Evolutionary conservation across 2,888 invertebrate species (phyloP).

Genomic region (Tenthredo amoena): DNA sequence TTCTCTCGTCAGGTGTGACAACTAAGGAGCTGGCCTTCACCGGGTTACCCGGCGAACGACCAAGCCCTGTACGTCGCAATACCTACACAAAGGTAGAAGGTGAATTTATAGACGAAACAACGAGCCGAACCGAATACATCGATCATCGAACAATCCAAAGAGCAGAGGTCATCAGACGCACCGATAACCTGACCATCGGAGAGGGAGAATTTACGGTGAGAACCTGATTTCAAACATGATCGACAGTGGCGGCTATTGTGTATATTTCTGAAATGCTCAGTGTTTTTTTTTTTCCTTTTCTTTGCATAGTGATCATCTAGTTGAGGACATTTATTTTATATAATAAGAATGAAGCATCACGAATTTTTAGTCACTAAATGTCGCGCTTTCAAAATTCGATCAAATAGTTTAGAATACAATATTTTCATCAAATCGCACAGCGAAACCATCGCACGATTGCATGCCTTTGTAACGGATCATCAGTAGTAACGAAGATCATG

Average conservation of each 20-base stretch:
- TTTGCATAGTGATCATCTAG: neutral
- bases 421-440: too few species aligned
- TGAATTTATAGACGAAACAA: conserved; percentile 86
- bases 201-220: conserved; percentile 81
- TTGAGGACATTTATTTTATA: neutral
- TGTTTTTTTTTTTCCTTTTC: too few species aligned
- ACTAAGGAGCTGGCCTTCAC: conserved; percentile 86
- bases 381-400: neutral
- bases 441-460: neutral
- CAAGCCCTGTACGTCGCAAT: conserved; percentile 84
- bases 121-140: conserved; percentile 84
- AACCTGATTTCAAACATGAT: neutral
- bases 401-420: neutral
- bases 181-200: conserved; percentile 83
- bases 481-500: neutral
- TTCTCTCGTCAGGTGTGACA: conserved; percentile 82
- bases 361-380: neutral
- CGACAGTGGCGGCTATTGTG: neutral
- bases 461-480: neutral
- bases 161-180: conserved; percentile 81
- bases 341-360: neutral
- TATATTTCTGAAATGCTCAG: neutral
- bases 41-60: conserved; percentile 83
- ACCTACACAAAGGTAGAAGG: conserved; percentile 90
- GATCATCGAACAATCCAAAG: conserved; percentile 83